Base-by-base conservation (phyloP, 2,888 invertebrate genomes). In the Agriopis marginaria region DNA sequence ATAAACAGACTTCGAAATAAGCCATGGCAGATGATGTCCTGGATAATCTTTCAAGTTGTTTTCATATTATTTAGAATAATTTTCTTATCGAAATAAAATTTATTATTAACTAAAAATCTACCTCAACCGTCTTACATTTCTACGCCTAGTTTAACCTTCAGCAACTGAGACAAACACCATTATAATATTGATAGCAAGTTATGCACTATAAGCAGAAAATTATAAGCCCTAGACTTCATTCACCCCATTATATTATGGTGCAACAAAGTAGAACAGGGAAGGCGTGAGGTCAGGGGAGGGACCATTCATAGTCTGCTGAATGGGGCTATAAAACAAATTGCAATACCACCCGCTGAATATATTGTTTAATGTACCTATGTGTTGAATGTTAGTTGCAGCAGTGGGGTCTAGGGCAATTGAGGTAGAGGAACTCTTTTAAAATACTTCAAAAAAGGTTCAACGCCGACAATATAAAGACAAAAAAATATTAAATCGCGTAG, bases 311-410 rank as follows among this genome's bases (percentile, higher is more conserved):
- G 66, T 71, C 23, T 42, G 61, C 75, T 86, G 80, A 86, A 89
- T 87, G 82, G 83, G 75, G 76, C 81, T 78, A 84, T 85, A 82
- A 82, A 86, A 80, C 83, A 85, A 88, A 87, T 86, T 85, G 85
- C 82, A 85, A 77, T 78, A 79, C 74, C 74, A 67, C 76, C 73
- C 67, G 72, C 74, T 63, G 42, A 68, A 67, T 40, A 54, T 50
- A 62, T 58, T 71, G 70, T n/a, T n/a, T n/a, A n/a, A n/a, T n/a
- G n/a, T 40, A 12, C 40, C 23, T 51, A 23, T 50, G 40, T 47
- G 51, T 56, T 56, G 56, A 50, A 56, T 67, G 50, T 12, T 59
- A n/a, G 45, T 6, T 53, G 14, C 11, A 63, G 23, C 45, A 53
- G 3, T 40, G 59, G 32, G 39, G 49, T 53, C 54, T 59, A 54